Conservation (phyloP, 2,888 invertebrate genomes). For the Mesorhabditis belari region DNA sequence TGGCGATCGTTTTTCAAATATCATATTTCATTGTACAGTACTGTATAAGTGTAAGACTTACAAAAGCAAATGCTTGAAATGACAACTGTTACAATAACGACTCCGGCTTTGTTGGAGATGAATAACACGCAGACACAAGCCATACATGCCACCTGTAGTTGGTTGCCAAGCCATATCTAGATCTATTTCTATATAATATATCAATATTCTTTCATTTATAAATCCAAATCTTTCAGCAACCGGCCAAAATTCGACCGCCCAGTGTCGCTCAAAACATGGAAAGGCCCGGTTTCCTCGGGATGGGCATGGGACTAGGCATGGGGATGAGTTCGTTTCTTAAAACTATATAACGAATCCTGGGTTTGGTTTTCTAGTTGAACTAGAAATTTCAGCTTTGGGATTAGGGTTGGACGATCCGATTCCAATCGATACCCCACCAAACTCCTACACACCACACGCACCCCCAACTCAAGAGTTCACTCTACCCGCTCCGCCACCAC, state of each 20-base stretch:
- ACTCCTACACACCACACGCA: background rate
- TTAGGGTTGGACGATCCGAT: background rate
- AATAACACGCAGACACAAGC: constrained; percentile 46
- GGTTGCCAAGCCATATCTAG: no score
- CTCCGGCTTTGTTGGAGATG: constrained; percentile 39
- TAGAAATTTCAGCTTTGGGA: background rate
- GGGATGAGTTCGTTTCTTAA: background rate
- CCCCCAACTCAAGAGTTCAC: no score
- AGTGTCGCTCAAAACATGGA: background rate
- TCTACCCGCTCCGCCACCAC: no score
- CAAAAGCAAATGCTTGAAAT: constrained; percentile 49
- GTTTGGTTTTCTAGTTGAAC: background rate
- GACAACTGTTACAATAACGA: constrained; percentile 38
- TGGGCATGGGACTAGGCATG: background rate
- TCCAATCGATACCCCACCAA: background rate
- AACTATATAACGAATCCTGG: background rate
- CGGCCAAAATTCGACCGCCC: background rate
- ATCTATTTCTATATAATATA: no score
- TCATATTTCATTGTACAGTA: no score
- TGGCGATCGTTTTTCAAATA: no score
- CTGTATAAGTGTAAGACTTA: no score
- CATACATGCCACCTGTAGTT: constrained; percentile 49
- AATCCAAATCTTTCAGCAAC: background rate
- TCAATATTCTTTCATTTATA: no score
- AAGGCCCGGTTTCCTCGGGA: background rate